Percentiles rank a stretch among this genome's conserved stretches.
Conservation (phyloP, 2,888 invertebrate species). For the Peribatodes rhomboidaria region DNA sequence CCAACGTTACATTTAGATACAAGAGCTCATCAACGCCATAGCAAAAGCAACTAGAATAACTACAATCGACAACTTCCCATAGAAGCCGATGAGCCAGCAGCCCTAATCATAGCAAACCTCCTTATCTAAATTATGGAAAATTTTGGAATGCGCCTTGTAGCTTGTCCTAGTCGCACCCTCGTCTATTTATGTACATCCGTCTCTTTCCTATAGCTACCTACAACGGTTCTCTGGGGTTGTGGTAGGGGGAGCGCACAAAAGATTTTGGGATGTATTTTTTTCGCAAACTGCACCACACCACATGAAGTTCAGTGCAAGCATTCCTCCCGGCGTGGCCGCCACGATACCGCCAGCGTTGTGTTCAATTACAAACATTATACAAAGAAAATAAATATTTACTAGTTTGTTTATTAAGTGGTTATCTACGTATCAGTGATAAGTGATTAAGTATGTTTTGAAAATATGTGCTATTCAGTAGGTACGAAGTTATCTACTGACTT, state of each 20-base stretch:
- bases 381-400: constrained; percentile 16
- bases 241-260: constrained; percentile 80
- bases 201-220: constrained; percentile 74
- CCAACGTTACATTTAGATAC: neutral
- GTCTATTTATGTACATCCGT: constrained; percentile 54
- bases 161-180: constrained; percentile 66
- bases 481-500: constrained; percentile 16
- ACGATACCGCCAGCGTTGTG: constrained; percentile 38
- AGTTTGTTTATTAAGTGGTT: constrained; percentile 32
- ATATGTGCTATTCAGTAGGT: constrained; percentile 8
- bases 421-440: constrained; percentile 32
- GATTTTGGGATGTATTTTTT: constrained; percentile 84
- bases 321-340: constrained; percentile 35
- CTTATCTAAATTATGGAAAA: constrained; percentile 86
- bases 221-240: constrained; percentile 72
- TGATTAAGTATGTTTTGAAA: constrained; percentile 27
- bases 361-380: constrained; percentile 20
- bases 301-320: constrained; percentile 70
- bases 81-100: constrained; percentile 53
- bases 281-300: constrained; percentile 82
- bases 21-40: neutral
- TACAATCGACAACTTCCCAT: constrained; percentile 6
- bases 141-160: constrained; percentile 81
- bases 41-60: neutral
- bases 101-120: constrained; percentile 85